Conservation (phyloP, 2,797 vertebrate species). For the Argyrosomus regius region DNA sequence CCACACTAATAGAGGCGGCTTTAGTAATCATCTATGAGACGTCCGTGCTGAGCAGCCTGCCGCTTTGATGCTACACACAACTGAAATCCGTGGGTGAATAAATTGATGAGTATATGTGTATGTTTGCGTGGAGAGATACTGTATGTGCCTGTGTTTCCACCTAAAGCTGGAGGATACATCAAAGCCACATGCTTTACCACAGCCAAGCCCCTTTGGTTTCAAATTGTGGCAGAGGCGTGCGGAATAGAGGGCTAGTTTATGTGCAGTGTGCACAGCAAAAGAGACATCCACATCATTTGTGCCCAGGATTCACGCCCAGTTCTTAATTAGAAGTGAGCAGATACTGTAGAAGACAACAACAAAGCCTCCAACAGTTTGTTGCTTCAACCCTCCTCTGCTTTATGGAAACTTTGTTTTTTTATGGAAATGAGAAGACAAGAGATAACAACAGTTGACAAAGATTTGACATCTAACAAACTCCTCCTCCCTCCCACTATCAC, state of each 20-base stretch:
- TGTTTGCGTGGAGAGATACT: conserved; percentile 1
- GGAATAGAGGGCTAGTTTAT: conserved; percentile 26
- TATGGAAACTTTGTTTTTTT: neutral
- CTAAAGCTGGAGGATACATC: conserved; percentile 42
- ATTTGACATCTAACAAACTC: no score
- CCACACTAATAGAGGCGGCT: conserved; percentile 37
- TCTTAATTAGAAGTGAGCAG: conserved; percentile 27
- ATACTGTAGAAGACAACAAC: conserved; percentile 9
- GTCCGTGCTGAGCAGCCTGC: neutral
- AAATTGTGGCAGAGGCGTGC: conserved; percentile 6
- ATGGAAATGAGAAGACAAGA: no score
- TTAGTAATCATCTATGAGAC: conserved; percentile 40
- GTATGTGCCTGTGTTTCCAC: conserved; percentile 24
- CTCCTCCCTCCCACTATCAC: no score
- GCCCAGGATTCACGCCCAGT: conserved; percentile 4
- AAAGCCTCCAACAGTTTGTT: conserved; percentile 19
- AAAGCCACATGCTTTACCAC: conserved; percentile 39
- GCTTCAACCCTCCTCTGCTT: conserved; percentile 17
- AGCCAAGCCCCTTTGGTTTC: conserved; percentile 22
- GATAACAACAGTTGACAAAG: no score
- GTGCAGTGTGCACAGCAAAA: conserved; percentile 9
- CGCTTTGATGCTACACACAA: conserved; percentile 43
- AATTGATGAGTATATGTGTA: conserved; percentile 36
- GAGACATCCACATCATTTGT: conserved; percentile 19
- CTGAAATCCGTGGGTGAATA: conserved; percentile 44